phyloP scores from a whole-genome alignment of 2,797 vertebrate species.

The Pelobates cultripes region DNA sequence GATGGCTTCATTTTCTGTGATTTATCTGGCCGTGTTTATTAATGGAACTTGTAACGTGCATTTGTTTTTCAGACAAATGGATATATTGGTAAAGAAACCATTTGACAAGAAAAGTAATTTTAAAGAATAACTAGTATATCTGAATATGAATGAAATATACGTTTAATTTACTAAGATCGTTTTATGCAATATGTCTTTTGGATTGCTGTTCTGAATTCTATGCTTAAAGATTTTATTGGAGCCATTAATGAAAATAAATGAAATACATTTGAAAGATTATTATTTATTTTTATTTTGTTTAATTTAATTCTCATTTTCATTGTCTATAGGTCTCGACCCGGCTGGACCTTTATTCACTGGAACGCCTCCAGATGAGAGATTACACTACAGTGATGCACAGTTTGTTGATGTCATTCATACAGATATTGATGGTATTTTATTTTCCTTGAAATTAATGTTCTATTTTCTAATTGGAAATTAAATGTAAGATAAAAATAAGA shows the following conservation, averaged over 20 bases:
- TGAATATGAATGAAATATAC: background rate
- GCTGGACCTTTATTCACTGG: constrained; percentile 87
- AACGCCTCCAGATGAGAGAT: constrained; percentile 69
- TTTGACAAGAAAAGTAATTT: background rate
- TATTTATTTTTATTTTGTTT: background rate
- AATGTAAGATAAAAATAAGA: too few relatives aligned
- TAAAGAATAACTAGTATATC: background rate
- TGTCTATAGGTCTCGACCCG: constrained; percentile 86
- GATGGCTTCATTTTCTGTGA: background rate
- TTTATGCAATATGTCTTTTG: background rate
- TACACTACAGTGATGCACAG: constrained; percentile 85
- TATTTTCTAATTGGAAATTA: too few relatives aligned
- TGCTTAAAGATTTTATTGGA: background rate
- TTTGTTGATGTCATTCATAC: constrained; percentile 96
- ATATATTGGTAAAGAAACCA: background rate
- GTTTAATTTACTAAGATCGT: background rate
- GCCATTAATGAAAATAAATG: background rate
- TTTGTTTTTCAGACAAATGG: background rate
- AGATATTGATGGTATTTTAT: constrained; percentile 82
- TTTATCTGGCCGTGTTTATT: background rate
- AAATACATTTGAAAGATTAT: too few relatives aligned
- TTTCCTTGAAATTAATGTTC: too few relatives aligned
- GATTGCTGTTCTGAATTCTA: background rate
- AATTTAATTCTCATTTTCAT: background rate
- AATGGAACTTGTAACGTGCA: background rate